Percentiles rank a stretch among this genome's conserved stretches.
Conservation (phyloP, 2,797 vertebrate genomes). For the Scolopax rusticola region DNA sequence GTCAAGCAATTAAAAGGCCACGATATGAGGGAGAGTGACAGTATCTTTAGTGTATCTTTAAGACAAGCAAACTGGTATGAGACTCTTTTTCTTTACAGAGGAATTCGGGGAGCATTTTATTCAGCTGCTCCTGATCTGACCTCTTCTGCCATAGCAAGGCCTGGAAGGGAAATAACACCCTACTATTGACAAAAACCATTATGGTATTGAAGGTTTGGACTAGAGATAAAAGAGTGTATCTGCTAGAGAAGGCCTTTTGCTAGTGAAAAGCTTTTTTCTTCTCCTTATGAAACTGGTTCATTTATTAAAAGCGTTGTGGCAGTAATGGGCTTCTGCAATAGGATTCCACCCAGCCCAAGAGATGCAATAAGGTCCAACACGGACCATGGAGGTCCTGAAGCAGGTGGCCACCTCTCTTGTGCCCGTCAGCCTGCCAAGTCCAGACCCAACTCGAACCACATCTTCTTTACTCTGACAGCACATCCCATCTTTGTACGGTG, state of each 20-base stretch:
- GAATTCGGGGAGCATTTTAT: neutral
- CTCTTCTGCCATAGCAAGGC: neutral
- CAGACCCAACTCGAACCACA: neutral
- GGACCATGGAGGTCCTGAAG: fast-evolving
- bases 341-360: neutral
- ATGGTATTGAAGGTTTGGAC: fast-evolving
- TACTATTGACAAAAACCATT: neutral
- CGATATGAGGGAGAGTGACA: neutral
- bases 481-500: fast-evolving
- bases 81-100: neutral
- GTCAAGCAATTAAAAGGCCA: neutral
- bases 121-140: neutral
- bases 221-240: fast-evolving
- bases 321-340: neutral
- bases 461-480: neutral
- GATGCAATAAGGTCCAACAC: fast-evolving
- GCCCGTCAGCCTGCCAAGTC: fast-evolving
- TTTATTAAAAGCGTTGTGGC: neutral
- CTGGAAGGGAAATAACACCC: neutral
- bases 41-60: neutral
- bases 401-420: neutral
- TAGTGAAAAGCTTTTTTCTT: neutral
- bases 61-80: neutral
- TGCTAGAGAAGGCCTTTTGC: neutral
- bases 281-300: neutral